Evolutionary conservation across 2,888 invertebrate species (phyloP).

Genomic region (Ormyrus rosae): DNA sequence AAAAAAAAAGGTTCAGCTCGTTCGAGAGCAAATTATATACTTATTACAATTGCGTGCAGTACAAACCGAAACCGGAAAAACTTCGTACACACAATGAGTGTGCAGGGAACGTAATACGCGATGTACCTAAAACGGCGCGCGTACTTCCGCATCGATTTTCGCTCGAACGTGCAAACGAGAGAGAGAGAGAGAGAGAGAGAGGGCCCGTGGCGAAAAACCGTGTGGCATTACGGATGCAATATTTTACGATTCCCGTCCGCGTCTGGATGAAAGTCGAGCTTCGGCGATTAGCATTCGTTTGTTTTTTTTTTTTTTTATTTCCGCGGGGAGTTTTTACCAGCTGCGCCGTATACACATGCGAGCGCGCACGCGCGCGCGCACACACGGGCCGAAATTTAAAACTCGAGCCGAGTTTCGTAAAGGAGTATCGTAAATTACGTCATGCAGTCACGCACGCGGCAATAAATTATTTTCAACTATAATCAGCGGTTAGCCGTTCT

Average conservation of each 20-base stretch:
- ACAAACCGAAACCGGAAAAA: constrained; percentile 21
- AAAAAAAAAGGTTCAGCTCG: constrained; percentile 9
- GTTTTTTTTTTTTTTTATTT: background rate
- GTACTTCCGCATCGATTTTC: constrained; percentile 35
- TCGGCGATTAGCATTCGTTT: constrained; percentile 28
- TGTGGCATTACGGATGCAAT: constrained; percentile 29
- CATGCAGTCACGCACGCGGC: constrained; percentile 29
- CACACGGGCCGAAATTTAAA: constrained; percentile 20
- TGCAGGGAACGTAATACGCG: background rate
- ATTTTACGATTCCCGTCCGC: constrained; percentile 33
- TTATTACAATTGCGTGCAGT: constrained; percentile 25
- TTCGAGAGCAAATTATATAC: constrained; percentile 35
- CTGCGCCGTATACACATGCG: background rate
- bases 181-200: too few species aligned
- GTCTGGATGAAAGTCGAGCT: constrained; percentile 41
- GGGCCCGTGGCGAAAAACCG: background rate
- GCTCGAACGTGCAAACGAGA: background rate
- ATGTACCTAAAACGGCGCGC: constrained; percentile 13
- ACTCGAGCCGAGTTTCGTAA: constrained; percentile 34
- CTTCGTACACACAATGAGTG: background rate
- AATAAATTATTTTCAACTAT: constrained; percentile 49
- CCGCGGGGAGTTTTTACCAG: constrained; percentile 24
- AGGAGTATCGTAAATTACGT: constrained; percentile 49
- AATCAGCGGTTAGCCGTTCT: constrained; percentile 33
- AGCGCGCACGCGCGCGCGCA: background rate